Evolutionary conservation across 2,888 invertebrate species (phyloP).

Genomic region (Watsonalla cultraria): DNA sequence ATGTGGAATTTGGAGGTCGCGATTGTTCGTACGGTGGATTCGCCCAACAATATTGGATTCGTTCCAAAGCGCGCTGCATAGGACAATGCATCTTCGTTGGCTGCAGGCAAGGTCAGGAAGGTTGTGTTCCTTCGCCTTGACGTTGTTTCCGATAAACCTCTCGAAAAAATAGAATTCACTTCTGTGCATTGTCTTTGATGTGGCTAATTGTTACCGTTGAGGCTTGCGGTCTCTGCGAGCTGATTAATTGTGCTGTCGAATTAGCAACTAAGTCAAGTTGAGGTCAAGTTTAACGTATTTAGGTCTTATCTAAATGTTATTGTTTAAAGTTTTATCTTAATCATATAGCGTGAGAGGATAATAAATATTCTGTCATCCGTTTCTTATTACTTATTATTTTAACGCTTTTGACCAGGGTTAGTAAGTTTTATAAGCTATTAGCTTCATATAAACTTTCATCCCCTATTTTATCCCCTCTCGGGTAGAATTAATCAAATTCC

Average conservation of each 20-base stretch:
- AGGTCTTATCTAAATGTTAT: no score
- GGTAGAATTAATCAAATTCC: no score
- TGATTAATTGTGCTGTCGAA: slow-evolving; percentile 20
- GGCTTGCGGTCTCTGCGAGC: slow-evolving; percentile 19
- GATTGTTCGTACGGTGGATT: slow-evolving; percentile 41
- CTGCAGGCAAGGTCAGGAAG: slow-evolving; percentile 43
- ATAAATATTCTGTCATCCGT: no score
- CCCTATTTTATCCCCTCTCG: no score
- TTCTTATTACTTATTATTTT: no score
- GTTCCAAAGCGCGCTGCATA: slow-evolving; percentile 61
- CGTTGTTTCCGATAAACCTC: slow-evolving; percentile 42
- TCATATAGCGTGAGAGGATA: no score
- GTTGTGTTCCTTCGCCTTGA: slow-evolving; percentile 51
- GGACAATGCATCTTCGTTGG: slow-evolving; percentile 75
- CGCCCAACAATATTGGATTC: slow-evolving; percentile 71
- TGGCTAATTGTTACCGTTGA: slow-evolving; percentile 26
- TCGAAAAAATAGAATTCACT: slow-evolving; percentile 34
- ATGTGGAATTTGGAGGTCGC: slow-evolving; percentile 75
- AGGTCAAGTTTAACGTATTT: slow-evolving; percentile 1
- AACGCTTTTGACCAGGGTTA: no score
- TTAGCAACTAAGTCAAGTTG: background rate
- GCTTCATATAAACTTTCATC: no score
- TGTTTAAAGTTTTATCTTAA: no score
- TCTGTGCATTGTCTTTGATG: slow-evolving; percentile 42
- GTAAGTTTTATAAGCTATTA: no score